Percentiles rank a stretch among this genome's conserved stretches.
Evolutionary conservation across 2,888 invertebrate species (phyloP).

Genomic region (Polyommatus iphigenia): DNA sequence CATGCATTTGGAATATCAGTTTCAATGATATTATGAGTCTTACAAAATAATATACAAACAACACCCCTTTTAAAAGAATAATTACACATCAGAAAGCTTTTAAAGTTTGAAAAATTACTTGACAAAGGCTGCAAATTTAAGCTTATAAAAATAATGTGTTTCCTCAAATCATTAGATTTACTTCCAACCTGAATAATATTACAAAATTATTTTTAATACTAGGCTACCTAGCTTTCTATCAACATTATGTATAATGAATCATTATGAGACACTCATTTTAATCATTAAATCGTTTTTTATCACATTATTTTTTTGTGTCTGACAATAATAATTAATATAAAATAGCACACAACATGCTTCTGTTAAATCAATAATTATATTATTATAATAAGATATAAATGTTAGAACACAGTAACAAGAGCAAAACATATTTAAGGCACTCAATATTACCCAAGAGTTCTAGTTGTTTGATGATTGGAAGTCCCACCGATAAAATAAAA

Average conservation of each 20-base stretch:
- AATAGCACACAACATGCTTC: conserved; percentile 10
- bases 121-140: too few species aligned
- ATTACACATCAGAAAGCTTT: not conserved
- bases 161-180: not conserved
- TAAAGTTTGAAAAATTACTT: not conserved
- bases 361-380: not conserved
- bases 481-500: conserved; percentile 58
- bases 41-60: not conserved
- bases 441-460: conserved; percentile 69
- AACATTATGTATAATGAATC: not conserved
- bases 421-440: conserved; percentile 32
- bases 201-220: not conserved
- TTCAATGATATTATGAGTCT: conserved; percentile 1
- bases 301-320: not conserved
- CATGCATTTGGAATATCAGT: conserved; percentile 11
- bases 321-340: not conserved
- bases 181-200: not conserved
- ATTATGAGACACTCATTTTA: not conserved
- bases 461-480: conserved; percentile 52
- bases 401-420: not conserved
- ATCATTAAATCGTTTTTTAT: not conserved
- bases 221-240: not conserved
- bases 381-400: not conserved
- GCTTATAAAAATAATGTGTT: not conserved
- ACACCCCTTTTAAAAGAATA: not conserved